Evolutionary conservation across 2,113 vertebrate species (phyloP).

Genomic region (Irena cyanogastra): DNA sequence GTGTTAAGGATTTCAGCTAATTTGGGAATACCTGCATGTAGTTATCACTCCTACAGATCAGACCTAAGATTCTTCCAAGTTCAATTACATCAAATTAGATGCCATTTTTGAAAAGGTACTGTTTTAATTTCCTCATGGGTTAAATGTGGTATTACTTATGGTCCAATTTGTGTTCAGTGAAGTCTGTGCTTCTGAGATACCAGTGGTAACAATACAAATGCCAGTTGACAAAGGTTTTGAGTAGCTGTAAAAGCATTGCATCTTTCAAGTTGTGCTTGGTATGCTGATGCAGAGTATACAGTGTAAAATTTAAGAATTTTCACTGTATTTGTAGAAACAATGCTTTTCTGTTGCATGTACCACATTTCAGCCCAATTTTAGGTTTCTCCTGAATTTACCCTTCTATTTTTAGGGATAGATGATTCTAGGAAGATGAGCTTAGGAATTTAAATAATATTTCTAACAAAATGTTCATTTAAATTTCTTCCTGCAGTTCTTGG

Average conservation of each 20-base stretch:
- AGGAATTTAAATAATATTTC: not conserved
- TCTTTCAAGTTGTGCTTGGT: not conserved
- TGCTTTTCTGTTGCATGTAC: not conserved
- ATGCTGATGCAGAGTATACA: not conserved
- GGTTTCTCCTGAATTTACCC: not conserved
- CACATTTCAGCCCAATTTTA: not conserved
- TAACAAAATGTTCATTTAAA: not conserved
- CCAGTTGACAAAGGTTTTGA: not conserved
- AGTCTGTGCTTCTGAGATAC: not conserved
- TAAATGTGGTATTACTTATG: not conserved
- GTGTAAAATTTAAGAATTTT: not conserved
- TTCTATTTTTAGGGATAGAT: not conserved
- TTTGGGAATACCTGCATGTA: not conserved
- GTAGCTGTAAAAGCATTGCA: not conserved
- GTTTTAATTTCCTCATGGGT: not conserved
- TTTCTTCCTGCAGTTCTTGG: conserved; percentile 71
- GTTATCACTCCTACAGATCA: not conserved
- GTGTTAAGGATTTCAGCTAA: not conserved
- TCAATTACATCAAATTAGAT: not conserved
- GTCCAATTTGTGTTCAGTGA: not conserved
- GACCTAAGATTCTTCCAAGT: not conserved
- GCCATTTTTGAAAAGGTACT: not conserved
- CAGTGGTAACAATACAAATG: not conserved
- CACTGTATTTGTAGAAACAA: not conserved
- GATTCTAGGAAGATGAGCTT: not conserved